phyloP scores from a whole-genome alignment of 1,140 invertebrate species.

The Glomeris maerens region DNA sequence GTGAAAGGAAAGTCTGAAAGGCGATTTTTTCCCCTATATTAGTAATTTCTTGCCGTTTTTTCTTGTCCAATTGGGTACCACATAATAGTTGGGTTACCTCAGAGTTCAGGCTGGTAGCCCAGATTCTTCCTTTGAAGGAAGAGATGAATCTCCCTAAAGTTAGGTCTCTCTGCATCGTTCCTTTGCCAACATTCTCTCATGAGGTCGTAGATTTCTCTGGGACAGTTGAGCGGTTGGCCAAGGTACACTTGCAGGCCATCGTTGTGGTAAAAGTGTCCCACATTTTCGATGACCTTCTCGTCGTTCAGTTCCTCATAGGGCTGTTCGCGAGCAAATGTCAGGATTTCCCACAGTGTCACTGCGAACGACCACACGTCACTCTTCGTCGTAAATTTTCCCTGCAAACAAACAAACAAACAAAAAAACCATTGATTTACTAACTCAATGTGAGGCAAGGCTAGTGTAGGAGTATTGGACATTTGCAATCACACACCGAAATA shows the following conservation, averaged over 20 bases:
- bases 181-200: constrained; percentile 82
- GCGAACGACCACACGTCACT: constrained; percentile 65
- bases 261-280: constrained; percentile 46
- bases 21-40: no score
- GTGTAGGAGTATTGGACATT: neutral
- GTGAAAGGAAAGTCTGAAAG: no score
- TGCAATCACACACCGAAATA: no score
- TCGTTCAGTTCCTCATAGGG: constrained; percentile 58
- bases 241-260: constrained; percentile 49
- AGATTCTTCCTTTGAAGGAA: constrained; percentile 74
- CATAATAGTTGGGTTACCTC: no score
- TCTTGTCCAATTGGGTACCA: no score
- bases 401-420: constrained; percentile 20
- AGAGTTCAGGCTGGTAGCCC: constrained; percentile 46
- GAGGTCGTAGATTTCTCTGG: constrained; percentile 71
- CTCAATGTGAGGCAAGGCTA: neutral
- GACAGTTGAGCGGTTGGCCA: constrained; percentile 50
- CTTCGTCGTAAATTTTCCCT: constrained; percentile 63
- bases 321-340: constrained; percentile 48
- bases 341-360: constrained; percentile 59
- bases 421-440: neutral
- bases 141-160: constrained; percentile 71
- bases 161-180: constrained; percentile 57
- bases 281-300: constrained; percentile 53
- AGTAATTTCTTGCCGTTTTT: no score